A percentile compares a stretch with the other conserved stretches of the same genome.
These are phyloP conservation scores for Dicyrtomina minuta DNA, from an alignment of 2,888 invertebrate species.

Conservation along the genomic window DNA sequence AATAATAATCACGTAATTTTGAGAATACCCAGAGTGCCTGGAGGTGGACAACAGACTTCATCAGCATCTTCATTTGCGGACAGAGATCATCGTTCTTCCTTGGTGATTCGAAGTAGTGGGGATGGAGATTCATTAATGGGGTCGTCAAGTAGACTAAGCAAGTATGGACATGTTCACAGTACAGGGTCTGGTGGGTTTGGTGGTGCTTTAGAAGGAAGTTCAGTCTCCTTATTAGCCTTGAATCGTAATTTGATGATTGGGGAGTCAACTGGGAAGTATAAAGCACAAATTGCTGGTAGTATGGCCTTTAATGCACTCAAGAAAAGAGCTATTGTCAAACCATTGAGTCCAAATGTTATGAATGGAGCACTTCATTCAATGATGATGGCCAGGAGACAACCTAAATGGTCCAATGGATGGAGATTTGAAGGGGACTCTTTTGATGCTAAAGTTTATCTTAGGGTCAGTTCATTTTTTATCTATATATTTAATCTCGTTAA, in stretches of 20 bases:
- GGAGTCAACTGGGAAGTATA: constrained; percentile 19
- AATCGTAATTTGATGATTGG: constrained; percentile 5
- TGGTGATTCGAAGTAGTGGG: too few species aligned
- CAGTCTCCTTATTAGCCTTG: neutral
- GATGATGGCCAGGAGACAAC: constrained; percentile 54
- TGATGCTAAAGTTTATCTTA: constrained; percentile 80
- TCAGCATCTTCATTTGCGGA: neutral
- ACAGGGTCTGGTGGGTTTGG: too few species aligned
- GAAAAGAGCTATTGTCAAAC: constrained; percentile 51
- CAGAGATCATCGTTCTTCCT: neutral
- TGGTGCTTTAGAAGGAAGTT: neutral
- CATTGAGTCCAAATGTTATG: constrained; percentile 47
- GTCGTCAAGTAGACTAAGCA: constrained; percentile 1
- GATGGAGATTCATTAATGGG: too few species aligned
- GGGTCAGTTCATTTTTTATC: constrained; percentile 65
- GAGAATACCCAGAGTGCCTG: constrained; percentile 39
- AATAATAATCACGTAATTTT: constrained; percentile 19
- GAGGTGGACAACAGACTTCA: too few species aligned
- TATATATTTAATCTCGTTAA: too few species aligned
- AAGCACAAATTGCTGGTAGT: constrained; percentile 31
- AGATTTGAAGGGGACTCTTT: constrained; percentile 83
- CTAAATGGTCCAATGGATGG: constrained; percentile 90
- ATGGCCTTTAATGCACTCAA: constrained; percentile 45
- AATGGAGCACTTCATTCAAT: constrained; percentile 47
- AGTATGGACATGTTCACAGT: neutral